Conservation (phyloP, 2,113 vertebrate species). For the Machaerirhynchus nigripectus region DNA sequence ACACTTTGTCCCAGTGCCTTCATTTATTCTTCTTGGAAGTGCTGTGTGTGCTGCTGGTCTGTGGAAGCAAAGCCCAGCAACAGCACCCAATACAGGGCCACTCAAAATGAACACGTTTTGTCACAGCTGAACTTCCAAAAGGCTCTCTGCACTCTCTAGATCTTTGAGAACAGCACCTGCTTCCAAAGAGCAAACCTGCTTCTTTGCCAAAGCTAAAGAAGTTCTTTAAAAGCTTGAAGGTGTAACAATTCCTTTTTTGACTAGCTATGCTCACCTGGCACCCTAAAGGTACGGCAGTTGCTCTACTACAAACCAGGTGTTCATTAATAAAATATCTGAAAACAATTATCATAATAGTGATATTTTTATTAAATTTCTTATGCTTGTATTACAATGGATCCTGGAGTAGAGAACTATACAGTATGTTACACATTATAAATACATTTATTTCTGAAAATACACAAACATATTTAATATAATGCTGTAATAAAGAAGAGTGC, state of each 20-base stretch:
- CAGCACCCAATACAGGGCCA: background rate
- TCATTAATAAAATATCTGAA: background rate
- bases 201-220: background rate
- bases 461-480: slow-evolving; percentile 20
- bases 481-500: background rate
- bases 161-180: background rate
- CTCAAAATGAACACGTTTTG: accelerated
- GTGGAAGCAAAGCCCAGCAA: background rate
- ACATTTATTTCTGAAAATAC: slow-evolving; percentile 22
- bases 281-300: background rate
- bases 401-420: slow-evolving; percentile 19
- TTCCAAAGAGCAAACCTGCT: background rate
- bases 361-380: slow-evolving; percentile 42
- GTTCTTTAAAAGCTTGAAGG: background rate
- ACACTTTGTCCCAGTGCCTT: background rate
- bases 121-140: background rate
- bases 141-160: background rate
- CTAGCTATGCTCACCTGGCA: background rate
- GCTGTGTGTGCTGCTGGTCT: background rate
- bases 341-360: background rate
- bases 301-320: background rate
- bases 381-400: background rate
- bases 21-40: background rate
- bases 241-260: background rate
- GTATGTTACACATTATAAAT: slow-evolving; percentile 63